Conservation (phyloP, 2,113 vertebrate genomes). For the Pangasianodon gigas region DNA sequence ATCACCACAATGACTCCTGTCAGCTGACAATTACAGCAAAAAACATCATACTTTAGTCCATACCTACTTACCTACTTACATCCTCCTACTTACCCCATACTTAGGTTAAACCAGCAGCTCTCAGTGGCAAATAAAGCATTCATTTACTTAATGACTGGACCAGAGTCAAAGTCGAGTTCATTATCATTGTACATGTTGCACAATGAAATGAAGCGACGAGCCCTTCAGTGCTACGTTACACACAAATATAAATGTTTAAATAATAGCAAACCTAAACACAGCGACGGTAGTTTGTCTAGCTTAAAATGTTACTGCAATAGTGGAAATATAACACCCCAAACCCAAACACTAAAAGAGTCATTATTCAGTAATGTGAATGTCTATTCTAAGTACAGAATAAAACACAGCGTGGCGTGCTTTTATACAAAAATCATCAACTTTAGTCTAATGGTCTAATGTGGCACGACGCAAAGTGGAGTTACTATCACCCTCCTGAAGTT, state of each 20-base stretch:
- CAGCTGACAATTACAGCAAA: not conserved
- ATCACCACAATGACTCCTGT: not conserved
- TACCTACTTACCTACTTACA: too few relatives aligned
- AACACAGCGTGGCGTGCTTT: too few relatives aligned
- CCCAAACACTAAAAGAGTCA: not conserved
- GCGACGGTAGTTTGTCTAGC: too few relatives aligned
- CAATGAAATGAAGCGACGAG: not conserved
- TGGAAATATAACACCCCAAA: not conserved
- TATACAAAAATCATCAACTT: not conserved
- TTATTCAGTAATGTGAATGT: not conserved
- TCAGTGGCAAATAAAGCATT: not conserved
- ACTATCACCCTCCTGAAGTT: too few relatives aligned
- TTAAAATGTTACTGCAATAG: not conserved
- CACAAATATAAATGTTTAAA: not conserved
- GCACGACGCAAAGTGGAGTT: not conserved
- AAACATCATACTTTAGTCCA: not conserved
- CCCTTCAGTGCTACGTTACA: not conserved
- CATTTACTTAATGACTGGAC: too few relatives aligned
- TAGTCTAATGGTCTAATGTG: not conserved
- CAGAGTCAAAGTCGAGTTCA: not conserved
- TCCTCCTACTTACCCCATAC: too few relatives aligned
- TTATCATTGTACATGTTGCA: not conserved
- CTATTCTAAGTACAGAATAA: too few relatives aligned
- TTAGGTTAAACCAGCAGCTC: not conserved
- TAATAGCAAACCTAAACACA: too few relatives aligned